Evolutionary conservation across 2,888 invertebrate species (phyloP), one percentile per base, ranked within the genome.

Genomic region (Hemithea aestivaria): DNA sequence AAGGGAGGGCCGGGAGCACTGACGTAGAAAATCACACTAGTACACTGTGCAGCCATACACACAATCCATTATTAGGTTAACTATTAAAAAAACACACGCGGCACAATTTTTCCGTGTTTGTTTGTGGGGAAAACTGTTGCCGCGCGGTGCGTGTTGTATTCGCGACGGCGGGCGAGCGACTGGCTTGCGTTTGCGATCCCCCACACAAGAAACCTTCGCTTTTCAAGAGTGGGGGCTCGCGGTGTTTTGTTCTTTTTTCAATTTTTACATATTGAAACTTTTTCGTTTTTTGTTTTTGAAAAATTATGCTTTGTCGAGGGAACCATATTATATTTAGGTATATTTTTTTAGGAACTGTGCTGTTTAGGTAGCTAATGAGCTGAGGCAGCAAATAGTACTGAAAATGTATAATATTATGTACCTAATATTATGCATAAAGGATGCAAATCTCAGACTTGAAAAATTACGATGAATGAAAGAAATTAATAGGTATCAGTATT

Each of bases 1-100:
- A 56, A 61, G 58, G 80, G 81, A 36, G 82, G 83, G 54, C 83
- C 81, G 40, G 80, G 79, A 45, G 78, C 74, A 72, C 81, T 75
- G 59, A 51, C 56, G 69, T 69, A 76, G 36, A 73, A 56, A 53
- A 66, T 69, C 62, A 67, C 81, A 79, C 80, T 65, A 51, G 62
- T 83, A 81, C 81, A 78, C 72, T 66, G n/a, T n/a, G n/a, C 63
- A 65, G 80, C 77, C 82, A 79, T 83, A 64, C 85, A 84, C 84
- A 77, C 73, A 79, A 82, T 83, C 81, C 83, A 78, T 82, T 63
- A 72, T 74, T 56, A 45, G 54, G 52, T 45, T 35, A 56, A 56
- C 54, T 51, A 51, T 45, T 57, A 40, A 28, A 27, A 38, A 43
- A 35, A 50, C 71, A 74, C 71, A 71, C 82, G 78, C 83, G 83